A percentile compares a stretch with the other conserved stretches of the same genome.
These are phyloP conservation scores for Archips crataeganus DNA, from an alignment of 2,888 invertebrate genomes.

Conservation along the genomic window DNA sequence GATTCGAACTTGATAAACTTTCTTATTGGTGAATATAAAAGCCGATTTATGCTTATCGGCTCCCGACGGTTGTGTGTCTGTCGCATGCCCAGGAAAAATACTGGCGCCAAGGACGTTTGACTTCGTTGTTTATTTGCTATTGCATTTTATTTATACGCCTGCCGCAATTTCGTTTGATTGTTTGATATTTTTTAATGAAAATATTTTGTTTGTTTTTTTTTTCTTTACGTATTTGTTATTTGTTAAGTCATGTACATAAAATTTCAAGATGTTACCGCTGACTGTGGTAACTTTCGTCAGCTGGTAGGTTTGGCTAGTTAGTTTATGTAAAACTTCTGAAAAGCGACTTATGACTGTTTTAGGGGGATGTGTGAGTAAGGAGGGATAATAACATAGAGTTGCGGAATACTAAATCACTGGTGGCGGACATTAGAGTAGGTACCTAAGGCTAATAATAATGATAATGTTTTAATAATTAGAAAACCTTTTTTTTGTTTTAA, in stretches of 20 bases:
- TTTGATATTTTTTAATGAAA: conserved; percentile 15
- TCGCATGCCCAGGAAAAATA: conserved; percentile 21
- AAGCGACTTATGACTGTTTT: too few species aligned
- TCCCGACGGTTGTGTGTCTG: neutral
- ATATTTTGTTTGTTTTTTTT: neutral
- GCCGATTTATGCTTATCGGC: neutral
- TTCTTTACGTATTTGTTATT: neutral
- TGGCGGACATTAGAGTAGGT: too few species aligned
- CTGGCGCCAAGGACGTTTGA: neutral
- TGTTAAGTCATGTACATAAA: too few species aligned
- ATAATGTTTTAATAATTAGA: too few species aligned
- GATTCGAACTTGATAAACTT: conserved; percentile 28
- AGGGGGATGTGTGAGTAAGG: too few species aligned
- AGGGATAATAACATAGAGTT: too few species aligned
- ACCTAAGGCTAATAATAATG: too few species aligned
- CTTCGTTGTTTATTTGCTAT: conserved; percentile 33
- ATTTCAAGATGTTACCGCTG: neutral
- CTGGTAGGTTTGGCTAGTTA: neutral
- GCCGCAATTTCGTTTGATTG: conserved; percentile 22
- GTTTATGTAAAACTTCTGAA: too few species aligned
- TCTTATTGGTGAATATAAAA: conserved; percentile 2
- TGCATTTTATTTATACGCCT: conserved; percentile 30
- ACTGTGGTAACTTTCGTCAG: neutral
- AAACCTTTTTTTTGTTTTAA: too few species aligned
- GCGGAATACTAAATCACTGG: too few species aligned